Conservation (phyloP, 1,140 invertebrate genomes). For the Stegodyphus mimosarum region DNA sequence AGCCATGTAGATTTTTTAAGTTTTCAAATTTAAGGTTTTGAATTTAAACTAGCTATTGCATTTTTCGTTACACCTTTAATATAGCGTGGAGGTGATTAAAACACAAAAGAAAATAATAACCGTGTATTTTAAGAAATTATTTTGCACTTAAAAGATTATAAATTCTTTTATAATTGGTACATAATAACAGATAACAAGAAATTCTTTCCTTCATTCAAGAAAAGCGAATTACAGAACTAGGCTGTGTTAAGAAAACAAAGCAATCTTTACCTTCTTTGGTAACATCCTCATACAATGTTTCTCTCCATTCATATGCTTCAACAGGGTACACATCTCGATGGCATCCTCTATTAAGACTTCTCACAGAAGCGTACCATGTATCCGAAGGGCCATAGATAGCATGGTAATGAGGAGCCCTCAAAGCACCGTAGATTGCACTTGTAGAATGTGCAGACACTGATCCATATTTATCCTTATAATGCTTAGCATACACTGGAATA, state of each 20-base stretch:
- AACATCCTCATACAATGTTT: constrained; percentile 46
- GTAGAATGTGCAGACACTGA: constrained; percentile 55
- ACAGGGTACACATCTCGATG: constrained; percentile 34
- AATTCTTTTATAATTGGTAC: too few species aligned
- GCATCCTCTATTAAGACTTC: constrained; percentile 44
- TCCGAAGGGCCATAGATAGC: constrained; percentile 35
- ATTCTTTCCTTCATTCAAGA: background rate
- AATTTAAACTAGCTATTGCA: too few species aligned
- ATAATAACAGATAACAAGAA: background rate
- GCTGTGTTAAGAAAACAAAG: too few species aligned
- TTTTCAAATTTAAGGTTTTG: too few species aligned
- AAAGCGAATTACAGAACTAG: background rate
- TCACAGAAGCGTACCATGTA: constrained; percentile 52
- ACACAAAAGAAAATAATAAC: too few species aligned
- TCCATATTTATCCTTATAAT: constrained; percentile 57
- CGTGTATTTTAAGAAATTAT: too few species aligned
- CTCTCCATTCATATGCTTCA: constrained; percentile 44
- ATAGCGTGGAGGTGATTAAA: too few species aligned
- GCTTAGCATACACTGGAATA: constrained; percentile 25
- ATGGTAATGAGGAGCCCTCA: constrained; percentile 43
- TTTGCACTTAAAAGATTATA: too few species aligned
- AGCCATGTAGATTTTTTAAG: too few species aligned
- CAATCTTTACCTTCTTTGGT: constrained; percentile 51
- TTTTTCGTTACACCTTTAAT: too few species aligned
- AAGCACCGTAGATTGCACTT: constrained; percentile 51